These are phyloP conservation scores for Parazoanthus atlanticus DNA, from an alignment of 92 coral and sea anemone genomes.

Conservation along the genomic window DNA sequence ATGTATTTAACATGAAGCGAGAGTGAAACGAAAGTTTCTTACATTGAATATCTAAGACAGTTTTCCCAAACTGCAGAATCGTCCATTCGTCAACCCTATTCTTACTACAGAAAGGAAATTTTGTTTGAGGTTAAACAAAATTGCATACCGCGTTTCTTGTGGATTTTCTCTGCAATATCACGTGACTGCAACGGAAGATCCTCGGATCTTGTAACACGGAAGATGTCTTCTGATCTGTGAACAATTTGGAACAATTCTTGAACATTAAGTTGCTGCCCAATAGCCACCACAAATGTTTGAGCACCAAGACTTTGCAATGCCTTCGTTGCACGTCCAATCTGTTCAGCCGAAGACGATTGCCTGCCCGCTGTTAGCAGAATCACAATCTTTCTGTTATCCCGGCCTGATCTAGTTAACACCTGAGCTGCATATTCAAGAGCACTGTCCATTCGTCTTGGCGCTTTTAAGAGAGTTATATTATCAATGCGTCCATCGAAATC, in stretches of 20 bases:
- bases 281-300: slow-evolving; percentile 50
- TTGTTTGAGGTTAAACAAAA: background rate
- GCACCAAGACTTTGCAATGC: slow-evolving; percentile 44
- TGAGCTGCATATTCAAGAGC: slow-evolving; percentile 67
- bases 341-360: slow-evolving; percentile 41
- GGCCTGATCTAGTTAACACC: slow-evolving; percentile 60
- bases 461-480: slow-evolving; percentile 62
- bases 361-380: slow-evolving; percentile 67
- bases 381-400: slow-evolving; percentile 66
- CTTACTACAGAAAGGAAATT: background rate
- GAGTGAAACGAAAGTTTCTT: background rate
- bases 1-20: background rate
- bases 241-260: slow-evolving; percentile 31
- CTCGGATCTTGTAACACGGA: slow-evolving; percentile 24
- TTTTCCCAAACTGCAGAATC: background rate
- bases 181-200: slow-evolving; percentile 2
- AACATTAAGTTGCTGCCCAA: slow-evolving; percentile 44
- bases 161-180: slow-evolving; percentile 25
- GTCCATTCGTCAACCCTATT: background rate
- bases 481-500: slow-evolving; percentile 58
- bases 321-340: slow-evolving; percentile 47
- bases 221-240: slow-evolving; percentile 42
- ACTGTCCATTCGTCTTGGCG: slow-evolving; percentile 66
- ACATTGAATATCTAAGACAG: background rate
- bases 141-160: slow-evolving; percentile 31